These are phyloP conservation scores for Chiridota heheva DNA, from an alignment of 35 echinoderm and acorn worm genomes.

Conservation along the genomic window DNA sequence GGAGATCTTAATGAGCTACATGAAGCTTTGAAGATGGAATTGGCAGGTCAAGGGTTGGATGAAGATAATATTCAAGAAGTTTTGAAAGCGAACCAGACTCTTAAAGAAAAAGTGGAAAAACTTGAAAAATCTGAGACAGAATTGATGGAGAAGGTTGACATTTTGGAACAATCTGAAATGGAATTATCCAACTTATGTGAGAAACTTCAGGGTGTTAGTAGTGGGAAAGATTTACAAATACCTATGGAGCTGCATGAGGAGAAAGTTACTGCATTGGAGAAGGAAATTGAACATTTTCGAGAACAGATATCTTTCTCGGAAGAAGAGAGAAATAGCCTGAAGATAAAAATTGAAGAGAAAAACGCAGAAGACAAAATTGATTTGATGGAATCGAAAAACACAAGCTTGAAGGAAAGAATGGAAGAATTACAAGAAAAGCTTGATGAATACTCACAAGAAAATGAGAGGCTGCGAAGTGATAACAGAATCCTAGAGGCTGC, in stretches of 20 bases:
- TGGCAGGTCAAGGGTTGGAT: slow-evolving; percentile 23
- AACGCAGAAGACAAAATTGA: neutral
- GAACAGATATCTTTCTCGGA: slow-evolving; percentile 44
- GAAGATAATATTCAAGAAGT: slow-evolving; percentile 29
- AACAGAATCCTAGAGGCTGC: too few relatives aligned
- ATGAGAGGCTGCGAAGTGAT: too few relatives aligned
- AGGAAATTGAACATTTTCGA: slow-evolving; percentile 53
- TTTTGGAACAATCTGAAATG: slow-evolving; percentile 41
- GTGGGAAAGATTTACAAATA: slow-evolving; percentile 25
- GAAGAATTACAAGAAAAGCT: neutral
- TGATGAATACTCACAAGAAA: too few relatives aligned
- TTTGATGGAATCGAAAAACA: slow-evolving; percentile 20
- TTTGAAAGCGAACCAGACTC: neutral
- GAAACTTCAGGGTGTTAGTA: slow-evolving; percentile 14
- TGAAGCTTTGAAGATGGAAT: neutral
- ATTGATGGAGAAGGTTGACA: slow-evolving; percentile 73
- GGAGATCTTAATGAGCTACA: slow-evolving; percentile 33
- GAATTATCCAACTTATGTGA: slow-evolving; percentile 51
- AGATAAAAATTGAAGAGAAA: slow-evolving; percentile 31
- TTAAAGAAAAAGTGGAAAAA: slow-evolving; percentile 40
- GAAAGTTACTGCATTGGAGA: slow-evolving; percentile 29
- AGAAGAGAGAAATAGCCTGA: slow-evolving; percentile 31
- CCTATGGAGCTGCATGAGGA: slow-evolving; percentile 27
- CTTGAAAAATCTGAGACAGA: slow-evolving; percentile 75
- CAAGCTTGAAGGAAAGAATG: slow-evolving; percentile 1